Percentiles rank a stretch among this genome's conserved stretches.
phyloP scores from a whole-genome alignment of 1,140 invertebrate genomes.

The Brevipalpus yothersi region DNA sequence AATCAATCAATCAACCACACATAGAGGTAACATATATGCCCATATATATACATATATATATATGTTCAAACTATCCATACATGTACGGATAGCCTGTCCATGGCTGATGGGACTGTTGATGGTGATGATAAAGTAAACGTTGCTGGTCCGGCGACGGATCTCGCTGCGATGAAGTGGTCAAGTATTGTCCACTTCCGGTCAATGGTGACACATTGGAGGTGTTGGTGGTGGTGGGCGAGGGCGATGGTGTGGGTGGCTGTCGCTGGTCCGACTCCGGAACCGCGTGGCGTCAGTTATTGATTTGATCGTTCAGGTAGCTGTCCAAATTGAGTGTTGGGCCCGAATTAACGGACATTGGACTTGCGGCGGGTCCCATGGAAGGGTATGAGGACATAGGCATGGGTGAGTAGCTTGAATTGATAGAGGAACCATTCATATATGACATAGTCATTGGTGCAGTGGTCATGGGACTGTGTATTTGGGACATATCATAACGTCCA shows the following conservation, averaged over 20 bases:
- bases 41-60: too few species aligned
- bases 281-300: too few species aligned
- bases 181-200: too few species aligned
- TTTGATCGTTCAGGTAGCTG: constrained; percentile 9
- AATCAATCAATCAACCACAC: too few species aligned
- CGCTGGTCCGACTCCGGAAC: neutral
- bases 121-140: too few species aligned
- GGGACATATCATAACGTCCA: constrained; percentile 16
- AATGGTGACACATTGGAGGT: neutral
- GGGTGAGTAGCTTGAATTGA: constrained; percentile 25
- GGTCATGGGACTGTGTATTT: constrained; percentile 25
- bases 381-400: constrained; percentile 28
- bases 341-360: constrained; percentile 39
- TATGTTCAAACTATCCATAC: too few species aligned
- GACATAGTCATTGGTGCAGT: constrained; percentile 25
- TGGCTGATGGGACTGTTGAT: too few species aligned
- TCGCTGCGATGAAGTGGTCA: too few species aligned
- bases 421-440: constrained; percentile 49
- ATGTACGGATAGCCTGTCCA: too few species aligned
- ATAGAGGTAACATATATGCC: too few species aligned
- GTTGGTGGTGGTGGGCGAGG: neutral
- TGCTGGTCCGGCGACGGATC: too few species aligned
- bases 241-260: neutral
- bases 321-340: constrained; percentile 35
- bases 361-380: constrained; percentile 22